Conservation (phyloP, 2,113 vertebrate genomes). For the Lasiurus cinereus region DNA sequence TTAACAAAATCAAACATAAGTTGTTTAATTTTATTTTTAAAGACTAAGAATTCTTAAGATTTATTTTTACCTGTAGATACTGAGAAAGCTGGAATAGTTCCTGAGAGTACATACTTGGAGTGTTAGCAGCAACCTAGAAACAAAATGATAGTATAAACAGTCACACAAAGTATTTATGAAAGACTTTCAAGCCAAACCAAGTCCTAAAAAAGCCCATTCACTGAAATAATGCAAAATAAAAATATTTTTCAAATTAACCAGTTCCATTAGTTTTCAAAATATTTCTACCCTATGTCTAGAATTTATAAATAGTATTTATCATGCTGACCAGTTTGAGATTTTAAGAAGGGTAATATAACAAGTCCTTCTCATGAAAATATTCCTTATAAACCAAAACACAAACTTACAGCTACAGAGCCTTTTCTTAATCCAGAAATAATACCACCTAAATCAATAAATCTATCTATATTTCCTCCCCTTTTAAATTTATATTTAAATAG, state of each 20-base stretch:
- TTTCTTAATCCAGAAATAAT: conserved; percentile 50
- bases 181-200: conserved; percentile 62
- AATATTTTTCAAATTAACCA: conserved; percentile 34
- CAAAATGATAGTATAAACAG: conserved; percentile 57
- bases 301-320: conserved; percentile 41
- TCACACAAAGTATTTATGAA: neutral
- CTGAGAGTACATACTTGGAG: conserved; percentile 99
- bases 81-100: conserved; percentile 99
- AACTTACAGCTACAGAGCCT: neutral
- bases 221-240: conserved; percentile 46
- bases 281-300: conserved; percentile 20
- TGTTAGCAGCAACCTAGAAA: conserved; percentile 97
- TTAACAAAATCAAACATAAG: conserved; percentile 55
- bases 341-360: neutral
- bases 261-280: conserved; percentile 51
- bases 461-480: neutral
- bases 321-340: conserved; percentile 7
- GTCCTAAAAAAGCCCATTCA: conserved; percentile 53
- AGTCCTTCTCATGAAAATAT: conserved; percentile 8
- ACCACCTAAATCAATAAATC: neutral
- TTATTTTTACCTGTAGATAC: conserved; percentile 96
- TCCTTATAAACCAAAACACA: conserved; percentile 52
- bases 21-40: conserved; percentile 53
- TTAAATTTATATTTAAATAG: conserved; percentile 46
- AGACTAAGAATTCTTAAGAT: conserved; percentile 70